Conservation (phyloP, 2,888 invertebrate species). For the Teleiodes luculella region DNA sequence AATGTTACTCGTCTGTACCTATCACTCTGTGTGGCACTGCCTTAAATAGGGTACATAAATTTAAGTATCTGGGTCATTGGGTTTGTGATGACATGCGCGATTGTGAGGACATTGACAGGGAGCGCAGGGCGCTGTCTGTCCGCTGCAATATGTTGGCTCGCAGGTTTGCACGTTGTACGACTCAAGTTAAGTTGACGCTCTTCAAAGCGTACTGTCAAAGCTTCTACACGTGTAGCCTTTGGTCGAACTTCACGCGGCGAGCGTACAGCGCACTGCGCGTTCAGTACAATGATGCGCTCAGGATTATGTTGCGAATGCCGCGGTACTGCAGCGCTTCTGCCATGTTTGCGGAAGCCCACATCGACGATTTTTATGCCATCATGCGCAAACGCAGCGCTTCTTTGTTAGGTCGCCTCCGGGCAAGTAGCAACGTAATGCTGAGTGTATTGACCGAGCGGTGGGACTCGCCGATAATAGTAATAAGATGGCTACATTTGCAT, state of each 20-base stretch:
- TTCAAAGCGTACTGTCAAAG: too few species aligned
- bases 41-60: too few species aligned
- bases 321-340: background rate
- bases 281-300: background rate
- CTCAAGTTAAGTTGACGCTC: too few species aligned
- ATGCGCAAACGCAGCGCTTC: background rate
- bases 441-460: too few species aligned
- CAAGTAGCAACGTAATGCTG: too few species aligned
- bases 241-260: background rate
- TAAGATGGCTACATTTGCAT: too few species aligned
- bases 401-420: too few species aligned
- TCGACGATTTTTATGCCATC: background rate
- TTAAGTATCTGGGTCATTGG: background rate
- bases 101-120: slow-evolving; percentile 6
- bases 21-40: background rate
- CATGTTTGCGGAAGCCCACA: background rate
- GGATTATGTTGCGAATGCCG: background rate
- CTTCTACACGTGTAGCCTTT: background rate
- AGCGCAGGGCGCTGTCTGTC: too few species aligned
- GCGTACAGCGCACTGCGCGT: background rate
- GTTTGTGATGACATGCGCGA: background rate
- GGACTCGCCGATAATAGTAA: too few species aligned
- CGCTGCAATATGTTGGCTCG: too few species aligned
- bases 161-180: too few species aligned
- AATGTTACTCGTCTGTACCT: background rate